Conservation (phyloP, 2,113 vertebrate genomes). For the Antennarius striatus region DNA sequence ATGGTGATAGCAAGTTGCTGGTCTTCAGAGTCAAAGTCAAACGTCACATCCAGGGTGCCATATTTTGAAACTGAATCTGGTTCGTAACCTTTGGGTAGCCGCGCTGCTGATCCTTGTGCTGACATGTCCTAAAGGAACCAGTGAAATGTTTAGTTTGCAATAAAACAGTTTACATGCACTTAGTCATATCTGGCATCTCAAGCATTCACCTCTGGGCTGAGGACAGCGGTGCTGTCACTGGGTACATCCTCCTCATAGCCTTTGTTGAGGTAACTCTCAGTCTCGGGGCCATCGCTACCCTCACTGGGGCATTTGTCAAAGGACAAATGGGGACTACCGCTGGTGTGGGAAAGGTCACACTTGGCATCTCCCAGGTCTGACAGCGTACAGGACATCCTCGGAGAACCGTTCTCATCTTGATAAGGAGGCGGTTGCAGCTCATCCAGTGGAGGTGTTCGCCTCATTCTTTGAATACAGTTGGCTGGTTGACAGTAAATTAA, state of each 20-base stretch:
- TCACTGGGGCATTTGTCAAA: constrained; percentile 92
- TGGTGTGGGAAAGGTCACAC: constrained; percentile 89
- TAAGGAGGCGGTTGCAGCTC: constrained; percentile 96
- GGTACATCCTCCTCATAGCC: constrained; percentile 95
- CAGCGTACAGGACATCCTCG: constrained; percentile 92
- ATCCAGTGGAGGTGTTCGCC: constrained; percentile 92
- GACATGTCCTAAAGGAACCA: constrained; percentile 86
- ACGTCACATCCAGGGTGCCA: constrained; percentile 93
- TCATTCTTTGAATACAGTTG: constrained; percentile 97
- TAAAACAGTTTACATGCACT: background rate
- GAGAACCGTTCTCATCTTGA: constrained; percentile 95
- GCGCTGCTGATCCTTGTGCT: constrained; percentile 89
- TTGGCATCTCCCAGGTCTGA: constrained; percentile 93
- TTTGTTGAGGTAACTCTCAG: constrained; percentile 92
- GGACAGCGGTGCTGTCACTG: constrained; percentile 94
- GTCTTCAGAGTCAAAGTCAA: constrained; percentile 92
- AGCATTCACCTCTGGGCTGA: constrained; percentile 91
- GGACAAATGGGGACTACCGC: constrained; percentile 90
- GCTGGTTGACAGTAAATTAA: constrained; percentile 72
- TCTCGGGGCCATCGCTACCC: constrained; percentile 86
- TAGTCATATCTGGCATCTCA: fast-evolving
- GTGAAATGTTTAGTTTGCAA: background rate
- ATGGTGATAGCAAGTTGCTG: constrained; percentile 93
- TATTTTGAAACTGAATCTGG: constrained; percentile 91
- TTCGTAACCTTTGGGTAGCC: constrained; percentile 92